Base-by-base conservation (phyloP, 2,888 invertebrate genomes). In the Eulithis testata region DNA sequence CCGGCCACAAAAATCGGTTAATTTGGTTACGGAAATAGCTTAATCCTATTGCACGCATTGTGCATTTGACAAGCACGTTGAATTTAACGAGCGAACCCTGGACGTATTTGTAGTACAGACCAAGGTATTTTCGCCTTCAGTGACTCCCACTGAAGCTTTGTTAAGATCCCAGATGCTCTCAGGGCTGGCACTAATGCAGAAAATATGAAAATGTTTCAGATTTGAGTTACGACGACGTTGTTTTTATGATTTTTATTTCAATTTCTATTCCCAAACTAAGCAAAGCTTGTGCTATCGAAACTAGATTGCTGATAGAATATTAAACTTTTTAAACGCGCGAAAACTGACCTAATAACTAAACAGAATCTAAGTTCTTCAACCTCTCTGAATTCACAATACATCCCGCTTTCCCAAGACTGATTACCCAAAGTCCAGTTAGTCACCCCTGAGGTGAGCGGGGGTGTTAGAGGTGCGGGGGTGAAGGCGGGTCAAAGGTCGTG, bases 401-500 rank as follows among this genome's bases (percentile, higher is more conserved):
- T 47, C 40, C 31, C 58, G 36, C 43, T 57, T 59, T 51, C 56
- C 53, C 66, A 69, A 73, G 80, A 74, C 65, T 68, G 58, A 77
- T 72, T 68, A 70, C 73, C 71, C 73, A 59, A 58, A 58, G 65
- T 55, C 60, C 60, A 64, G 65, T 14, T 45, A 69, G 78, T 80
- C 84, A 84, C 82, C 85, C 84, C 75, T 76, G 73, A 80, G 83
- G 83, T 81, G 83, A 81, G 83, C 81, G 83, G 82, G 80, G 83
- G 83, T 79, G 81, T 76, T 65, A 73, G 77, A 77, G 81, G 84
- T 81, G 81, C 78, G 79, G 79, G 77, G 80, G 75, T 70, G 74
- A 81, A 84, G 89, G 87, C 87, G 88, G 88, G 87, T 89, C 87
- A 88, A 70, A 84, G 88, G 88, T 88, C 88, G 88, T 85, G 81